Evolutionary conservation across 2,888 invertebrate species (phyloP), one percentile per base, ranked within the genome.

Genomic region (Caenorhabditis macrosperma): DNA sequence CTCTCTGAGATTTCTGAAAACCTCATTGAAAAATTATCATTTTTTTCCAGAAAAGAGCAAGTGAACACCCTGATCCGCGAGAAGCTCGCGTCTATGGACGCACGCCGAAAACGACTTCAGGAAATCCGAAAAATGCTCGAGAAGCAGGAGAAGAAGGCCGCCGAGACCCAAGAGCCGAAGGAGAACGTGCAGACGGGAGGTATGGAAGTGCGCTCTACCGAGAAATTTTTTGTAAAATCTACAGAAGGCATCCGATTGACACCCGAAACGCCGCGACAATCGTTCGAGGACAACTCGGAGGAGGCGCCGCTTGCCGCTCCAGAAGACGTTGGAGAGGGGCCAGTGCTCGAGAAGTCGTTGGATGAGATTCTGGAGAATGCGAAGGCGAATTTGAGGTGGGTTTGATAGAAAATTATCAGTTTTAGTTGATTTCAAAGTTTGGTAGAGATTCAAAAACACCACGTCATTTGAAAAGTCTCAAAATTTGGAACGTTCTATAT

Each of bases 81-180:
- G 77, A 83, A 85, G 7, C 80, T 88, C 64, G 85, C 86, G 38
- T 85, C 86, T 48, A 82, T 88, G 78, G 85, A 84, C 48, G 85
- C 85, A 24, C 54, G 87, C 24, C 84, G 83, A 55, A 81, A 87
- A 57, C 76, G 87, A 50, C 81, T 88, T 75, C 68, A 78, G 41
- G 74, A 83, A 63, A 83, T 88, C 38, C 68, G 85, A 52, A 64
- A 76, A 50, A 68, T 76, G 60, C 66, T 87, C 30, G 76, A 75
- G 46, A 57, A 71, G 33, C 64, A 72, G 33, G 67, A 68, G 46
- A 63, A 72, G 30, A 17, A 66, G 30, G 52, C 67, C 28, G 55
- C 38, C 26, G 44, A 78, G 20, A n/a, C 33, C 0, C 30, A 59
- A 2, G 46, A 30, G 10, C 20, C 35, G 7, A 44, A 59, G 33